These are phyloP conservation scores for Ceratina japonica DNA, from an alignment of 1,140 invertebrate species.

Conservation along the genomic window DNA sequence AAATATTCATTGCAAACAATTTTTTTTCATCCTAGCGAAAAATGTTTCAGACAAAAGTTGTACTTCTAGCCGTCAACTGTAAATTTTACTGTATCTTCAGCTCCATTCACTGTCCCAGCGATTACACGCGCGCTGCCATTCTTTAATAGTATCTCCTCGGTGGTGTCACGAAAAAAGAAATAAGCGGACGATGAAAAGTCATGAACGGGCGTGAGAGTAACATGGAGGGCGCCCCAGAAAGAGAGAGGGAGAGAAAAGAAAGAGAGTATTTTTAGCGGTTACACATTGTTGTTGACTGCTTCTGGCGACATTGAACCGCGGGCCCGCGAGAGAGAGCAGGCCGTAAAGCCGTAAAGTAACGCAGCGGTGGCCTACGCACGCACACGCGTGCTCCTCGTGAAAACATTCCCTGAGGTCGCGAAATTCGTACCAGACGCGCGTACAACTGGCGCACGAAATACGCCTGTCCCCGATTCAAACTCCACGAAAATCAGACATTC, in stretches of 20 bases:
- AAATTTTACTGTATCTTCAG: no score
- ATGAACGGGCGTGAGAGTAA: constrained; percentile 52
- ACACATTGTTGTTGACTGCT: constrained; percentile 76
- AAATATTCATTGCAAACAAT: no score
- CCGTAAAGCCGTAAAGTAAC: constrained; percentile 21
- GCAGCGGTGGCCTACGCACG: constrained; percentile 42
- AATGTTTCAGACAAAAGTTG: no score
- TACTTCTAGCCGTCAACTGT: no score
- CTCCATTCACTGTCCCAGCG: no score
- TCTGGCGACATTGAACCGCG: constrained; percentile 74
- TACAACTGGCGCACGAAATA: background rate
- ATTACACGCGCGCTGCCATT: no score
- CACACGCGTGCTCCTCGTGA: constrained; percentile 15
- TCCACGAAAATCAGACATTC: no score
- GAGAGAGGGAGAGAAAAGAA: constrained; percentile 53
- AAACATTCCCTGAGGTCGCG: constrained; percentile 8
- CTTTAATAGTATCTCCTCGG: background rate
- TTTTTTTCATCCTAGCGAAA: no score
- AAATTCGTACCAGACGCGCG: background rate
- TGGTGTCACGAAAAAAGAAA: constrained; percentile 36
- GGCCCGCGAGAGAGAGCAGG: constrained; percentile 43
- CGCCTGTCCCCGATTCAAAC: no score
- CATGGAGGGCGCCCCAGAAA: constrained; percentile 18
- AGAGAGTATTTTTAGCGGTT: constrained; percentile 78
- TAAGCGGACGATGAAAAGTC: constrained; percentile 53